Conservation (phyloP, 2,113 vertebrate species). For the Myrmophylax atrothorax region DNA sequence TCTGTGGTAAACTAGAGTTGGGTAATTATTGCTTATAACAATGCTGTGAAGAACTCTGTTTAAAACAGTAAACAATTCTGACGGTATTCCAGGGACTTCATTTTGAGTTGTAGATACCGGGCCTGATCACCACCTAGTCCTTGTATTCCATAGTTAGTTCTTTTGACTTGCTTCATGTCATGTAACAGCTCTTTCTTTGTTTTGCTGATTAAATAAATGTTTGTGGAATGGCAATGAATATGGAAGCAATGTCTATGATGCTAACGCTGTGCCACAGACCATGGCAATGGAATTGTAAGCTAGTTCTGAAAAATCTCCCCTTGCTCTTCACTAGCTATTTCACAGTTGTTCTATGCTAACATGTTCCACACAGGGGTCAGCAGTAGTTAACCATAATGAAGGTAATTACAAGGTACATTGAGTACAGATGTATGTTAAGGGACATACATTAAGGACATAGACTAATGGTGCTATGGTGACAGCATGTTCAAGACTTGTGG, state of each 20-base stretch:
- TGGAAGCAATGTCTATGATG: background rate
- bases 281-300: background rate
- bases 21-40: background rate
- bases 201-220: conserved; percentile 4
- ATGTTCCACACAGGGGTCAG: conserved; percentile 46
- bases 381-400: conserved; percentile 65
- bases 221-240: background rate
- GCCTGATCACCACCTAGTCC: background rate
- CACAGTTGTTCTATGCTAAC: conserved; percentile 38
- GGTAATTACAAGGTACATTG: conserved; percentile 71
- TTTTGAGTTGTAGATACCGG: background rate
- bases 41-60: background rate
- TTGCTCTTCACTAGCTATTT: conserved; percentile 35
- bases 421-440: conserved; percentile 62
- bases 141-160: background rate
- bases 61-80: background rate
- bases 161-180: background rate
- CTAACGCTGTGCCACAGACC: background rate
- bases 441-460: conserved; percentile 41
- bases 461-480: conserved; percentile 16
- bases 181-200: background rate
- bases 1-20: background rate
- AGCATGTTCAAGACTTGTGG: conserved; percentile 20
- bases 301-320: conserved; percentile 18
- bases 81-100: background rate